These are phyloP conservation scores for Cylloceria caligata DNA, from an alignment of 2,888 invertebrate species.

Conservation along the genomic window DNA sequence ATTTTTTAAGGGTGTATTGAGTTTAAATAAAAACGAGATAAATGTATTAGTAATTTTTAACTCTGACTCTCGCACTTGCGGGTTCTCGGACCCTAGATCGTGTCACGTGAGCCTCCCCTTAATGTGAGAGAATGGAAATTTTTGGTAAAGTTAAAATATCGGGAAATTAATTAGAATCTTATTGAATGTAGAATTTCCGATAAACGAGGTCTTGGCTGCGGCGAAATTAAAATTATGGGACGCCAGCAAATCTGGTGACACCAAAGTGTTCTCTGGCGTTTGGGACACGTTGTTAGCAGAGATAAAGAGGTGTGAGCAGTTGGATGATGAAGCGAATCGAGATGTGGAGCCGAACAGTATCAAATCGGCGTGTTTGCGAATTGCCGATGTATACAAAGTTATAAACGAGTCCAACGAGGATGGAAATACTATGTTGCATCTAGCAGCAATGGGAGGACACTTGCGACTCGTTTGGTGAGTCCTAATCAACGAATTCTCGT, in stretches of 20 bases:
- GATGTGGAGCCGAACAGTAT: slow-evolving; percentile 55
- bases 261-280: slow-evolving; percentile 79
- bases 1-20: no score
- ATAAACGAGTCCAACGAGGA: slow-evolving; percentile 85
- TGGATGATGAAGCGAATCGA: slow-evolving; percentile 61
- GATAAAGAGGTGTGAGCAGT: slow-evolving; percentile 73
- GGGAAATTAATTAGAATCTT: no score
- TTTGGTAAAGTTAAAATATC: no score
- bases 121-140: no score
- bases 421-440: slow-evolving; percentile 90
- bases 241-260: slow-evolving; percentile 84
- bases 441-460: slow-evolving; percentile 89
- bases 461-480: slow-evolving; percentile 88
- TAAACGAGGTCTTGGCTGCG: slow-evolving; percentile 82
- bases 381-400: slow-evolving; percentile 77
- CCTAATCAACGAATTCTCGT: neutral
- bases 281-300: slow-evolving; percentile 73
- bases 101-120: no score
- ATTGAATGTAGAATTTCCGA: slow-evolving; percentile 65
- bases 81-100: no score
- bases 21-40: no score
- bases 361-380: slow-evolving; percentile 67
- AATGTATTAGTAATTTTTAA: no score
- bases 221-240: slow-evolving; percentile 86
- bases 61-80: no score